Evolutionary conservation across 2,888 invertebrate species (phyloP).

Genomic region (Orthonevra nobilis): DNA sequence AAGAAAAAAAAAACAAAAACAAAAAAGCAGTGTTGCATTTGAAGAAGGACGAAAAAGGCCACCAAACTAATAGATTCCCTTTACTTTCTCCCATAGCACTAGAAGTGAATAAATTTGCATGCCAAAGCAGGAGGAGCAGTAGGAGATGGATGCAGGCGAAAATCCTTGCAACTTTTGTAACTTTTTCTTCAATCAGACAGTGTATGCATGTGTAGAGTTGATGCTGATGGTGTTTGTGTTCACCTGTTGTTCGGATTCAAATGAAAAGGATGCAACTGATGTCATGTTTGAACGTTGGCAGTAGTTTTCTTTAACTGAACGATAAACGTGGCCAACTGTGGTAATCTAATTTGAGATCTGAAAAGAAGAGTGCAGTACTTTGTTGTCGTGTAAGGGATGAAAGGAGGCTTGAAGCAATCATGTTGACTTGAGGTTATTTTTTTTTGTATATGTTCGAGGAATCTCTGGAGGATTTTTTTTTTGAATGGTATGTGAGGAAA

Average conservation of each 20-base stretch:
- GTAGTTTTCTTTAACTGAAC: constrained; percentile 14
- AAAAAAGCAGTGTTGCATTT: too few relatives aligned
- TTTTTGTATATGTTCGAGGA: too few relatives aligned
- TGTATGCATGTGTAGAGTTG: not conserved
- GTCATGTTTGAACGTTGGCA: constrained; percentile 19
- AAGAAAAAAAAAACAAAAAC: too few relatives aligned
- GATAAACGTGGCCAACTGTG: not conserved
- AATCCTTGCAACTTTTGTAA: constrained; percentile 25
- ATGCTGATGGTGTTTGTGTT: not conserved
- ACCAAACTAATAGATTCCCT: constrained; percentile 19
- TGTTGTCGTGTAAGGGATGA: constrained; percentile 4
- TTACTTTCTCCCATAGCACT: not conserved
- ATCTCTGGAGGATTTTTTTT: constrained; percentile 3
- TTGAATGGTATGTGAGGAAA: constrained; percentile 1
- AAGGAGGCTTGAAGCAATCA: constrained; percentile 24
- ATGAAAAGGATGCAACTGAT: constrained; percentile 35
- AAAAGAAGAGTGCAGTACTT: not conserved
- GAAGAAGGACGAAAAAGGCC: not conserved
- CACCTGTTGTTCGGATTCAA: constrained; percentile 47
- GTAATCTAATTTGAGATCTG: constrained; percentile 50
- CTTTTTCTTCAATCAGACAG: constrained; percentile 16
- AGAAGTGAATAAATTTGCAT: constrained; percentile 52
- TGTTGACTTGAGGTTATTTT: too few relatives aligned
- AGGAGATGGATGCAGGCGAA: not conserved
- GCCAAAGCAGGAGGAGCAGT: not conserved